Conservation (phyloP, 2,888 invertebrate genomes). For the Thereva unica region DNA sequence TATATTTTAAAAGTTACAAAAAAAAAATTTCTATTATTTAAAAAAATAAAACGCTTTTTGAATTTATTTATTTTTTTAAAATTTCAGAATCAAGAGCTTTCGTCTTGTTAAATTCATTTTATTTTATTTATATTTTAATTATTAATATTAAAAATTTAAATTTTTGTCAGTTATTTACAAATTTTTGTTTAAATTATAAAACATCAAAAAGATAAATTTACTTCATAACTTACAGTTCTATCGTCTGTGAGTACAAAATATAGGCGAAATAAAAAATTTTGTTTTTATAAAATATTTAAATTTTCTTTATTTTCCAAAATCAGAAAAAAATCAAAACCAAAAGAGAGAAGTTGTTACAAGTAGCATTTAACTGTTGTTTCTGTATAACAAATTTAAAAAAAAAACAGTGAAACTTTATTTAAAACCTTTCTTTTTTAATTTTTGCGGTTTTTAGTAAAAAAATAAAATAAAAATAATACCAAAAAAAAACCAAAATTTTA, state of each 20-base stretch:
- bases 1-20: no score
- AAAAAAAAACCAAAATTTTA: no score
- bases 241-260: conserved; percentile 39
- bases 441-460: conserved; percentile 10
- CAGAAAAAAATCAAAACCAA: no score
- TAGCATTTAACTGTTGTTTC: no score
- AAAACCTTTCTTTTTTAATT: neutral
- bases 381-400: no score
- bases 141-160: conserved; percentile 21
- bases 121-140: conserved; percentile 17
- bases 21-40: no score
- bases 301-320: conserved; percentile 13
- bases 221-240: conserved; percentile 42
- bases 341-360: no score
- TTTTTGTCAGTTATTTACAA: conserved; percentile 4
- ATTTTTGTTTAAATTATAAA: neutral
- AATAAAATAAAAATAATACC: conserved; percentile 7
- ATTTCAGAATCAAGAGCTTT: conserved; percentile 26
- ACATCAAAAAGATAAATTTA: conserved; percentile 34
- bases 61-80: conserved; percentile 1
- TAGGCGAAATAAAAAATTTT: conserved; percentile 15
- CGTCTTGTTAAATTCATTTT: conserved; percentile 10
- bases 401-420: no score
- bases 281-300: neutral
- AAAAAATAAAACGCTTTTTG: no score